A percentile compares a stretch with the other conserved stretches of the same genome.
phyloP scores from a whole-genome alignment of 2,797 vertebrate species.

The Phyllotis vaccarum region DNA sequence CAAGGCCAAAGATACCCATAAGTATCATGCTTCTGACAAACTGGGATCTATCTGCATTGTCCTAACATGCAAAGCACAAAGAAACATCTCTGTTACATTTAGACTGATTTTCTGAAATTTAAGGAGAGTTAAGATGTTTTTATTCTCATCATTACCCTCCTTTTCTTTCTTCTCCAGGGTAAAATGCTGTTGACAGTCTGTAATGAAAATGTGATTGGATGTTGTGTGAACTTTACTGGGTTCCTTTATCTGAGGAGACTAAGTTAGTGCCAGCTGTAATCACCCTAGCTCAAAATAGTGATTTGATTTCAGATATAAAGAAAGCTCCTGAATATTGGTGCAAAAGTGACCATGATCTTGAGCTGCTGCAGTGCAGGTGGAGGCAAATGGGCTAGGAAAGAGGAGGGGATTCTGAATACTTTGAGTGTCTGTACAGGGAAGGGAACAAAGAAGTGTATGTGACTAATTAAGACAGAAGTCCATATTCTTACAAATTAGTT shows the following conservation, averaged over 20 bases:
- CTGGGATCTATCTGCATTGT: not conserved
- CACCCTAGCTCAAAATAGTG: conserved; percentile 33
- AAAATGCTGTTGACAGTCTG: conserved; percentile 27
- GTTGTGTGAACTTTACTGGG: conserved; percentile 10
- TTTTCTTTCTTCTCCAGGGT: not conserved
- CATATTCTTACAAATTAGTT: not conserved
- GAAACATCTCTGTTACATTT: not conserved
- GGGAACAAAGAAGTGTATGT: conserved; percentile 35
- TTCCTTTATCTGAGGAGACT: conserved; percentile 33
- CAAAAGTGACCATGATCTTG: not conserved
- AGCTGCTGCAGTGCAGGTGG: not conserved
- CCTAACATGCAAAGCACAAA: not conserved
- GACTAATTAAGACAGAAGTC: conserved; percentile 31
- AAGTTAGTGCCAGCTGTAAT: conserved; percentile 11
- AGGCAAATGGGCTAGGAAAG: not conserved
- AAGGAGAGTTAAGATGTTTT: not conserved
- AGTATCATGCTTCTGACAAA: not conserved
- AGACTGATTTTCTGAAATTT: conserved; percentile 33
- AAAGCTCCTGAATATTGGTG: not conserved
- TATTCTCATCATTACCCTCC: not conserved
- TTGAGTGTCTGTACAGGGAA: not conserved
- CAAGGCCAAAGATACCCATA: not conserved
- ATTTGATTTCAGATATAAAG: conserved; percentile 54
- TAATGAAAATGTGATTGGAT: conserved; percentile 51
- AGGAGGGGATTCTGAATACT: not conserved